These are phyloP conservation scores for Apotomis betuletana DNA, from an alignment of 2,888 invertebrate species.

Conservation along the genomic window DNA sequence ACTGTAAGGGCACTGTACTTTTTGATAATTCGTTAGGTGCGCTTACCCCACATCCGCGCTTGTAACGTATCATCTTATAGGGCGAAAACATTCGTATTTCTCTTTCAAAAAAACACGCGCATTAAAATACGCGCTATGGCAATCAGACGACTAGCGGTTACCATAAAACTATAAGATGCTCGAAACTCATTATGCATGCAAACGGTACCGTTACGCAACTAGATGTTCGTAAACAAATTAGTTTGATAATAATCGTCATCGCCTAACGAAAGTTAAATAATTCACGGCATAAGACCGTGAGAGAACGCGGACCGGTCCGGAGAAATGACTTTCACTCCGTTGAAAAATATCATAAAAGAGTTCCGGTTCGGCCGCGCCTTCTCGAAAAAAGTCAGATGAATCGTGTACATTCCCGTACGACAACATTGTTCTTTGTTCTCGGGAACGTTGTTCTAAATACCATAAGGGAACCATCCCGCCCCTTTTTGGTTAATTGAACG, in stretches of 20 bases:
- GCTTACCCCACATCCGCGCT: too few species aligned
- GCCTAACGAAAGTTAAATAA: constrained; percentile 71
- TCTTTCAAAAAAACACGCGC: too few species aligned
- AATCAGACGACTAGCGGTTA: background rate
- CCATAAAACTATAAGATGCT: background rate
- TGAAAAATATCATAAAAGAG: constrained; percentile 64
- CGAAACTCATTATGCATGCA: constrained; percentile 20
- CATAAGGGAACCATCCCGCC: too few species aligned
- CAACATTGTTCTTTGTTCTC: background rate
- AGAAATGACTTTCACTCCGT: constrained; percentile 76
- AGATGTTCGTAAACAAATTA: constrained; percentile 58
- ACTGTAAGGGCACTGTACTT: too few species aligned
- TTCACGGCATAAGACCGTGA: constrained; percentile 64
- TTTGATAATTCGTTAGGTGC: too few species aligned
- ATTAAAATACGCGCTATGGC: too few species aligned
- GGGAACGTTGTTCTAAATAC: background rate
- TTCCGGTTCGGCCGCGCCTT: constrained; percentile 63
- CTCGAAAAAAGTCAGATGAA: background rate
- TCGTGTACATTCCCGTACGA: background rate
- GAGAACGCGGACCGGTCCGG: constrained; percentile 65
- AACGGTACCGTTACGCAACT: constrained; percentile 50
- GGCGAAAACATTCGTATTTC: too few species aligned
- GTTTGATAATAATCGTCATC: constrained; percentile 67
- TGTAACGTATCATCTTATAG: too few species aligned
- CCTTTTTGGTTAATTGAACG: too few species aligned